These are phyloP conservation scores for Lasius platythorax DNA, from an alignment of 2,888 invertebrate genomes.

Conservation along the genomic window DNA sequence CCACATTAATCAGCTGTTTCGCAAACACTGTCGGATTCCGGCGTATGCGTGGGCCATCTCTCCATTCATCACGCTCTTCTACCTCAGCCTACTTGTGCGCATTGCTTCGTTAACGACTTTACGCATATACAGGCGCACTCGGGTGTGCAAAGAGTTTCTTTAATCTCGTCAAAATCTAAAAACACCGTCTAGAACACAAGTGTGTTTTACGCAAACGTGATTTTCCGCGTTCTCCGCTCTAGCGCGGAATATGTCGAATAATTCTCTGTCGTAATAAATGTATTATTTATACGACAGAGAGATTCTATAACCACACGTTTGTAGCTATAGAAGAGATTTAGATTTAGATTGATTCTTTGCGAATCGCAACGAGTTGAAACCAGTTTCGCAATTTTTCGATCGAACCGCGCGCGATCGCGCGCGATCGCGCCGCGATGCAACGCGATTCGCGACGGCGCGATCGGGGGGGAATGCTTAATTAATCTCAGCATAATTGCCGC, in stretches of 20 bases:
- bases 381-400: conserved; percentile 47
- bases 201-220: neutral
- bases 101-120: conserved; percentile 31
- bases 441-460: neutral
- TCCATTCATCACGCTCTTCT: conserved; percentile 65
- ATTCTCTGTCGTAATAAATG: neutral
- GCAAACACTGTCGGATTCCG: conserved; percentile 38
- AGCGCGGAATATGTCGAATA: neutral
- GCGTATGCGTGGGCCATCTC: conserved; percentile 45
- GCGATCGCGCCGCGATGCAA: neutral
- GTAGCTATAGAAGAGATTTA: neutral
- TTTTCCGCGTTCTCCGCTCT: neutral
- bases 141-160: neutral
- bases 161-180: conserved; percentile 12
- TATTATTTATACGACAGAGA: neutral
- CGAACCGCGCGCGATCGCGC: neutral
- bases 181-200: neutral
- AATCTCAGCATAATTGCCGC: conserved; percentile 64
- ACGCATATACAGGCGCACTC: neutral
- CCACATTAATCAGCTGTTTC: conserved; percentile 59
- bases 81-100: conserved; percentile 33
- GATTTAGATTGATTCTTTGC: neutral
- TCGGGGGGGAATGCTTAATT: conserved; percentile 58
- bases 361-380: conserved; percentile 31
- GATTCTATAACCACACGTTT: neutral